These are phyloP conservation scores for Onthophagus taurus DNA, from an alignment of 1,140 invertebrate species.

Conservation along the genomic window DNA sequence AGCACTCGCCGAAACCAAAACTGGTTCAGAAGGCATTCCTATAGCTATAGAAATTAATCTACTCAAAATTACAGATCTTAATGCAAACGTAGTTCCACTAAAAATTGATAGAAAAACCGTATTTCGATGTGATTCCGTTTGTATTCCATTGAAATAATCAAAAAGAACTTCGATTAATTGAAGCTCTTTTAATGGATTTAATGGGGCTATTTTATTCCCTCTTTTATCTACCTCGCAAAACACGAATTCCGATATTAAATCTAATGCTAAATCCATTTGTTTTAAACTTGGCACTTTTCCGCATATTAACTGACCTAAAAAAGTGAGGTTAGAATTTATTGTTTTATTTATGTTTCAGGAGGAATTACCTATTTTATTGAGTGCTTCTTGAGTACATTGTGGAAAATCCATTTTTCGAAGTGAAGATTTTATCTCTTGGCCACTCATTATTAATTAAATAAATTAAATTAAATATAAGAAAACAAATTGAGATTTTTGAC, in stretches of 20 bases:
- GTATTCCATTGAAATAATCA: slow-evolving; percentile 59
- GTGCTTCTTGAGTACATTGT: slow-evolving; percentile 51
- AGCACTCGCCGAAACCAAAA: slow-evolving; percentile 67
- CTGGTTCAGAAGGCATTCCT: slow-evolving; percentile 58
- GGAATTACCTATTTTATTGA: slow-evolving; percentile 49
- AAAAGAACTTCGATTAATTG: slow-evolving; percentile 66
- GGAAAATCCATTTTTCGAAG: slow-evolving; percentile 53
- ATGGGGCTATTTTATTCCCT: slow-evolving; percentile 42
- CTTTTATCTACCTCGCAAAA: slow-evolving; percentile 66
- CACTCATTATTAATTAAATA: slow-evolving; percentile 10
- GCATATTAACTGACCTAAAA: slow-evolving; percentile 39
- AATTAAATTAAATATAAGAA: no score
- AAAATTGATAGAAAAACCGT: slow-evolving; percentile 72
- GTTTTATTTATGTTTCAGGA: neutral
- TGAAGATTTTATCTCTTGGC: slow-evolving; percentile 26
- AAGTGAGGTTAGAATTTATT: neutral
- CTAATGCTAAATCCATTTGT: slow-evolving; percentile 54
- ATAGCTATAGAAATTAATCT: slow-evolving; percentile 70
- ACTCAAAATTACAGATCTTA: slow-evolving; percentile 59
- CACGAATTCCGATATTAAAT: slow-evolving; percentile 72
- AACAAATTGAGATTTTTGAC: no score
- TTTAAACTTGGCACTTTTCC: slow-evolving; percentile 42
- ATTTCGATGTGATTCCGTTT: slow-evolving; percentile 64
- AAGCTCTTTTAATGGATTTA: slow-evolving; percentile 60
- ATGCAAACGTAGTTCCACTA: slow-evolving; percentile 53